Evolutionary conservation across 2,888 invertebrate genomes (phyloP).

Genomic region (Heteromyza rotundicornis): DNA sequence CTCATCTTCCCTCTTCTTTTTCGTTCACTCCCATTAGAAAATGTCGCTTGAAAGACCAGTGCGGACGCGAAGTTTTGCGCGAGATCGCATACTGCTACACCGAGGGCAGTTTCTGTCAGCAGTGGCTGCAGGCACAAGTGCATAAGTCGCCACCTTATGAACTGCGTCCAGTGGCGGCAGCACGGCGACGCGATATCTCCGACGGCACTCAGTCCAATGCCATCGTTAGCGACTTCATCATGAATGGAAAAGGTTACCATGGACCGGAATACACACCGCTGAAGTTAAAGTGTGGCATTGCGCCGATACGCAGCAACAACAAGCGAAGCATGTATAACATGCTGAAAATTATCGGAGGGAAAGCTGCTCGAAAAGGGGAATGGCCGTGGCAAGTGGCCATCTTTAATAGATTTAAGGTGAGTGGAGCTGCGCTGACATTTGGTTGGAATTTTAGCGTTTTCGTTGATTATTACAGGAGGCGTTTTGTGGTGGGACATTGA

Average conservation of each 20-base stretch:
- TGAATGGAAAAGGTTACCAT: conserved; percentile 58
- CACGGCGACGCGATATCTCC: conserved; percentile 46
- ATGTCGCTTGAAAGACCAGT: conserved; percentile 76
- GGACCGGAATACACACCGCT: conserved; percentile 60
- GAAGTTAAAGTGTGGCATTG: conserved; percentile 61
- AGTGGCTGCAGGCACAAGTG: conserved; percentile 66
- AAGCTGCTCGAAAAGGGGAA: conserved; percentile 77
- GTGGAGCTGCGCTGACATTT: too few species aligned
- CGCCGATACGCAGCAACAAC: conserved; percentile 50
- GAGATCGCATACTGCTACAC: conserved; percentile 87
- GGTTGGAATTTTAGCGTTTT: conserved; percentile 8
- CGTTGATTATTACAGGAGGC: conserved; percentile 69
- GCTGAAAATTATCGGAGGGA: conserved; percentile 87
- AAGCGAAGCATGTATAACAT: conserved; percentile 64
- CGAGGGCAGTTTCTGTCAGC: conserved; percentile 81
- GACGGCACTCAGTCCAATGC: conserved; percentile 46
- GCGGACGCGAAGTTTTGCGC: conserved; percentile 77
- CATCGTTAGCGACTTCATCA: conserved; percentile 53
- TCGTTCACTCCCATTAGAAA: conserved; percentile 69
- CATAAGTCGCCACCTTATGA: conserved; percentile 56
- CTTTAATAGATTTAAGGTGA: conserved; percentile 80
- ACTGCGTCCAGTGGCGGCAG: conserved; percentile 44
- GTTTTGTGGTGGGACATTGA: conserved; percentile 86
- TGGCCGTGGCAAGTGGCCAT: conserved; percentile 97
- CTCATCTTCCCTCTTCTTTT: neutral